These are phyloP conservation scores for Petroica traversi DNA, from an alignment of 2,113 vertebrate genomes.

Conservation along the genomic window DNA sequence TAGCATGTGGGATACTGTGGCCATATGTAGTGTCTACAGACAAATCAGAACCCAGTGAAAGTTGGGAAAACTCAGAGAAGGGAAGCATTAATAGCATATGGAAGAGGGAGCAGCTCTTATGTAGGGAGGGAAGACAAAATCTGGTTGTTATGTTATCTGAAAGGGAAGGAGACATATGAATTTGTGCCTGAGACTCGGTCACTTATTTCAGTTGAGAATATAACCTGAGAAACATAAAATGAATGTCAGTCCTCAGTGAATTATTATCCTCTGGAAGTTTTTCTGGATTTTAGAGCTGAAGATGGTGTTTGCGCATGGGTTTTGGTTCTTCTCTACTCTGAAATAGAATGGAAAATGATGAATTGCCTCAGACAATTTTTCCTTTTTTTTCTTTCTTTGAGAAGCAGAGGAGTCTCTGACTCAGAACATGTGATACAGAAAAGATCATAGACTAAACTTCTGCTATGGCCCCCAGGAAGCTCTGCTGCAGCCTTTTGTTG, in stretches of 20 bases:
- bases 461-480: background rate
- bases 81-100: background rate
- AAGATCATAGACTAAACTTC: background rate
- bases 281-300: background rate
- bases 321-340: background rate
- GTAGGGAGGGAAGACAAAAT: background rate
- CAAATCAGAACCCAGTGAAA: background rate
- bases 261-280: background rate
- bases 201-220: background rate
- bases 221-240: background rate
- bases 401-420: background rate
- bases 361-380: background rate
- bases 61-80: background rate
- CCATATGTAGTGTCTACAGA: background rate
- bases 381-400: background rate
- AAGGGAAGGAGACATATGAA: background rate
- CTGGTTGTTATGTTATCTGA: background rate
- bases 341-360: background rate
- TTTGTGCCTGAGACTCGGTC: background rate
- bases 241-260: background rate
- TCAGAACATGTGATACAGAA: background rate
- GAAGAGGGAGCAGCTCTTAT: background rate
- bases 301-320: background rate
- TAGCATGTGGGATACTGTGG: background rate
- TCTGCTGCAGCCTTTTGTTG: background rate